Evolutionary conservation across 2,113 vertebrate species (phyloP).

Genomic region (Cryptotis parvus): DNA sequence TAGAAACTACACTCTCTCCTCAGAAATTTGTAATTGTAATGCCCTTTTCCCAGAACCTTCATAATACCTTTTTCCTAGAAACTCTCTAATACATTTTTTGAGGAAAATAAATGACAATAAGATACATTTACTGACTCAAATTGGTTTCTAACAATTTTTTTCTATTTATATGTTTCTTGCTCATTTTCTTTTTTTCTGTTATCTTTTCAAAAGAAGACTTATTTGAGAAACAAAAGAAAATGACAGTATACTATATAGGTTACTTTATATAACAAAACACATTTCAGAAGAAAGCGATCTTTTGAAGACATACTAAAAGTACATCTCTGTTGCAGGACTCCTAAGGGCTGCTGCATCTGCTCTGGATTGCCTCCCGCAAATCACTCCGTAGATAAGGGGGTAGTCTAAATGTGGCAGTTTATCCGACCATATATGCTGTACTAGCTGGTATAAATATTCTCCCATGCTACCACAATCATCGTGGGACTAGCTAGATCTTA

Average conservation of each 20-base stretch:
- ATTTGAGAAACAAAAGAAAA: neutral
- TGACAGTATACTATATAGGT: neutral
- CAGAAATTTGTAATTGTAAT: too few species aligned
- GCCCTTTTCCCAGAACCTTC: too few species aligned
- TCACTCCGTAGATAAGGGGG: too few species aligned
- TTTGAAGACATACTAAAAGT: neutral
- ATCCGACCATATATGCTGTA: too few species aligned
- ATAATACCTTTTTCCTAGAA: neutral
- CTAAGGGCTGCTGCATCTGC: too few species aligned
- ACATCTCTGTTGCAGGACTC: too few species aligned
- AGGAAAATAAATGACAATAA: neutral
- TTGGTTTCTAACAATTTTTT: neutral
- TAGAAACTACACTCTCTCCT: neutral
- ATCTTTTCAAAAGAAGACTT: neutral
- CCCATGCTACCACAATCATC: too few species aligned
- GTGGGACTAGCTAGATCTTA: too few species aligned
- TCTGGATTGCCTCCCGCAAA: too few species aligned
- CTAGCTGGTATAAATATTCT: too few species aligned
- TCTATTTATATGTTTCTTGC: conserved; percentile 5
- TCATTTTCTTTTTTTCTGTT: neutral
- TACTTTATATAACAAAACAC: neutral
- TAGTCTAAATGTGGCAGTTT: too few species aligned
- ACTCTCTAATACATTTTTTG: neutral
- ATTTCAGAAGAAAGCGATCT: neutral
- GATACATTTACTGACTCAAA: neutral